Evolutionary conservation across 1,140 invertebrate species (phyloP), one percentile per base, ranked within the genome.

Genomic region (Drosophila pandora): DNA sequence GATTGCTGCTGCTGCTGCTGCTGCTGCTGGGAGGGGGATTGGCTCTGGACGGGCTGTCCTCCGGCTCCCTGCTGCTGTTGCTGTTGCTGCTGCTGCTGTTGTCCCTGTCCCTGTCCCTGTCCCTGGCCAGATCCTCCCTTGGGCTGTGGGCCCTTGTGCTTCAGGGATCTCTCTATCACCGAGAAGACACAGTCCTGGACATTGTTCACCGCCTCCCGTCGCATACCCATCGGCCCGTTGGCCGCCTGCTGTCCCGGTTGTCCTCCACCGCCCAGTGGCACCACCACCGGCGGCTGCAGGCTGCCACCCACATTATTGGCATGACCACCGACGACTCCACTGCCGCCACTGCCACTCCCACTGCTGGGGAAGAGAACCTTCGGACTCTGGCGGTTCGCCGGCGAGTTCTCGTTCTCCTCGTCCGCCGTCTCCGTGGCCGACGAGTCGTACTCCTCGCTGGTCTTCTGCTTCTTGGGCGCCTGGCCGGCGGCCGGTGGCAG

Each of bases 351-450:
- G 8, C 10, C 34, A 12, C 34, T 4, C 0, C 34, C 34, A 10
- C 34, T 12, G 13, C 41, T 43, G 13, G 41, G 41, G 25, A 91
- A 78, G 21, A 84, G 84, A 0, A 91, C 87, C 55, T 92, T 92
- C 32, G 92, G 92, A 76, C 92, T 92, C 59, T 92, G 92, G 0
- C 92, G 84, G 54, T 93, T 92, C 22, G 92, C 93, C 23, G 93
- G 93, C 52, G 93, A 93, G 48, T 92, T 90, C 60, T 94, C 93
- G 60, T 94, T 94, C 87, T 94, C 96, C 93, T 97, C 96, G 90
- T 97, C 96, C 41, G 96, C 96, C 43, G 96, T 97, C 93, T 97
- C 96, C 48, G 96, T 97, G 53, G 96, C 96, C 60, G 95, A 97
- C 74, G 95, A 97, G 91, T 96, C 96, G 90, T 96, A 97, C 92